Conservation (phyloP, 2,797 vertebrate species). For the Tragelaphus oryx region DNA sequence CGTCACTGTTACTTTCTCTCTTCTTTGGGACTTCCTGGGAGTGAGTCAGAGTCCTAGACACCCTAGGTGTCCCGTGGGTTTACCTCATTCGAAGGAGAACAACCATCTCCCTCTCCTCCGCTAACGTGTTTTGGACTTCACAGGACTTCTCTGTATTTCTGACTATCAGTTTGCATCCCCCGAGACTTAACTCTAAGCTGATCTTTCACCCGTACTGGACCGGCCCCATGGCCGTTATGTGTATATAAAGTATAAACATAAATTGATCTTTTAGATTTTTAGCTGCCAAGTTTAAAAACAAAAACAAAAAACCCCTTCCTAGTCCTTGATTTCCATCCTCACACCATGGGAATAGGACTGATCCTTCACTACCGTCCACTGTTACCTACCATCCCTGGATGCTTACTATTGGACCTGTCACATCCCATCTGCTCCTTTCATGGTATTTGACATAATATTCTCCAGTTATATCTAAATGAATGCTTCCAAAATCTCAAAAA, state of each 20-base stretch:
- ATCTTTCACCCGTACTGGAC: background rate
- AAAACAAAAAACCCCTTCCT: background rate
- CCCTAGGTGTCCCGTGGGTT: background rate
- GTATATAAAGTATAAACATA: background rate
- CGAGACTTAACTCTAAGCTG: background rate
- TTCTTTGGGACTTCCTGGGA: too few relatives aligned
- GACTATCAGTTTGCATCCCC: background rate
- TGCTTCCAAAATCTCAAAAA: background rate
- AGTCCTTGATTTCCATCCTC: background rate
- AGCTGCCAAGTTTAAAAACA: background rate
- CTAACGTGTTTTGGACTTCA: background rate
- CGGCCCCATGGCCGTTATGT: background rate
- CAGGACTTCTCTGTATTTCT: background rate
- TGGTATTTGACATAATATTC: background rate
- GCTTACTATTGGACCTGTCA: background rate
- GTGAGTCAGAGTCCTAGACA: background rate
- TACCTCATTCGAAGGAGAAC: background rate
- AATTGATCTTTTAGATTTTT: background rate
- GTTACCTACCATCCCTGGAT: background rate
- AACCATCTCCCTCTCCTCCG: background rate
- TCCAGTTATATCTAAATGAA: background rate
- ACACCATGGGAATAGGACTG: background rate
- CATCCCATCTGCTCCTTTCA: background rate
- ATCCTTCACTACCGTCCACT: background rate
- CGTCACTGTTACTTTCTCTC: accelerated